Evolutionary conservation across 1,140 invertebrate species (phyloP).

Genomic region (Eueides isabella): DNA sequence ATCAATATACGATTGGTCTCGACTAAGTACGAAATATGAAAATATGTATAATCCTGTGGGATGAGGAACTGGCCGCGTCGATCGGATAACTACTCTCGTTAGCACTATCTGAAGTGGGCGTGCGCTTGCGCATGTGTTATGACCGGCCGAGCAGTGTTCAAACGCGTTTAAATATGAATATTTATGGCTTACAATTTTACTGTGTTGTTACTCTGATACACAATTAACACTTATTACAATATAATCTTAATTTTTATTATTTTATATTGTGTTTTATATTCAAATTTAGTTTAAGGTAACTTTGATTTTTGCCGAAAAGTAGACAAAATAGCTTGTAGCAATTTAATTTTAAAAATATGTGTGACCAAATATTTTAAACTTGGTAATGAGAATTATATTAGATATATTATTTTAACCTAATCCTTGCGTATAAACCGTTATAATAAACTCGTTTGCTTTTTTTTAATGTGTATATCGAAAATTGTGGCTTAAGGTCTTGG

Average conservation of each 20-base stretch:
- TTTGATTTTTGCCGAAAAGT: not conserved
- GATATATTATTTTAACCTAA: not conserved
- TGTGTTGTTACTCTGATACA: slow-evolving; percentile 6
- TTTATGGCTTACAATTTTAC: slow-evolving; percentile 21
- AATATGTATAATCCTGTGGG: slow-evolving; percentile 36
- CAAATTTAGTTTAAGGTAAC: not conserved
- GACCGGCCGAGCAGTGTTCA: slow-evolving; percentile 17
- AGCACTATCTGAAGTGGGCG: slow-evolving; percentile 48
- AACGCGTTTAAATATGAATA: slow-evolving; percentile 27
- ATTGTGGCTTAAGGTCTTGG: not conserved
- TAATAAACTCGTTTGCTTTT: not conserved
- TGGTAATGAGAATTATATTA: no score
- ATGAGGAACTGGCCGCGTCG: slow-evolving; percentile 31
- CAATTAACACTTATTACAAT: slow-evolving; percentile 13
- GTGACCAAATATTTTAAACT: not conserved
- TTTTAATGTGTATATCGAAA: not conserved
- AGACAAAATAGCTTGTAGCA: not conserved
- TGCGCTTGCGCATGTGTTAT: slow-evolving; percentile 32
- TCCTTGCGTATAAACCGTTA: no score
- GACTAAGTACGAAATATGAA: slow-evolving; percentile 39
- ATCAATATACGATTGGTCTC: slow-evolving; percentile 21
- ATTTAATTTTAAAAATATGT: not conserved
- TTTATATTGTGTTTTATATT: not conserved
- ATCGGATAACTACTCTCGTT: slow-evolving; percentile 52
- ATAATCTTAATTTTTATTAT: not conserved